phyloP scores from a whole-genome alignment of 35 echinoderm and acorn worm species.

The Acanthaster planci region DNA sequence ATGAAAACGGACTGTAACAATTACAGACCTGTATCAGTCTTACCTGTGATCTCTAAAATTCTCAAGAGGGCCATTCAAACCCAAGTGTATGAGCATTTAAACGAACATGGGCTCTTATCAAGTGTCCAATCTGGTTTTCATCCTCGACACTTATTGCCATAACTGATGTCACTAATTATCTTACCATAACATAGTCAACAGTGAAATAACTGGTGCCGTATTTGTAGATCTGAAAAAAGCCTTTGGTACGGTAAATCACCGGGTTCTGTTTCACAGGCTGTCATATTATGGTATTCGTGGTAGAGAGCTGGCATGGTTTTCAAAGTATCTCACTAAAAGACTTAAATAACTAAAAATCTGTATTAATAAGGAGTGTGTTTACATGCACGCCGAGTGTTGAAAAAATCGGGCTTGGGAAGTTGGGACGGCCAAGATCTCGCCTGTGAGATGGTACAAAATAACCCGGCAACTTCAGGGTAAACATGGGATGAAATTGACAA shows the following conservation, averaged over 20 bases:
- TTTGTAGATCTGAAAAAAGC: constrained; percentile 37
- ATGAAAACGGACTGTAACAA: constrained; percentile 7
- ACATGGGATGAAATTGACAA: too few species aligned
- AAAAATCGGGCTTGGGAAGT: too few species aligned
- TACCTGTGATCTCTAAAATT: constrained; percentile 38
- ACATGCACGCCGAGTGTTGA: too few species aligned
- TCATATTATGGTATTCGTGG: neutral
- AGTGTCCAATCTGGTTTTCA: constrained; percentile 39
- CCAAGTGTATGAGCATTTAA: constrained; percentile 20
- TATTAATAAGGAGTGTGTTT: too few species aligned
- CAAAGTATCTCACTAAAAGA: constrained; percentile 6
- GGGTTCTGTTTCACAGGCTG: constrained; percentile 18
- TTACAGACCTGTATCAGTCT: constrained; percentile 37
- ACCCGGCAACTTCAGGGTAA: too few species aligned
- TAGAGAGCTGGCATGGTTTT: neutral
- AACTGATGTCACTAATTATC: neutral
- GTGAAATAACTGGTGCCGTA: constrained; percentile 25
- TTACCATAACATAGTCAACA: constrained; percentile 7
- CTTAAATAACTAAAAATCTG: too few species aligned
- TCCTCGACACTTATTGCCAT: neutral
- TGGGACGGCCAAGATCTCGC: too few species aligned
- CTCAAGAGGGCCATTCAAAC: constrained; percentile 10
- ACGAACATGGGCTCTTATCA: neutral
- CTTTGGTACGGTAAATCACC: constrained; percentile 18
- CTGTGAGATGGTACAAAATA: too few species aligned